Evolutionary conservation across 2,113 vertebrate genomes (phyloP), one percentile per base, ranked within the genome.

Genomic region (Carettochelys insculpta): DNA sequence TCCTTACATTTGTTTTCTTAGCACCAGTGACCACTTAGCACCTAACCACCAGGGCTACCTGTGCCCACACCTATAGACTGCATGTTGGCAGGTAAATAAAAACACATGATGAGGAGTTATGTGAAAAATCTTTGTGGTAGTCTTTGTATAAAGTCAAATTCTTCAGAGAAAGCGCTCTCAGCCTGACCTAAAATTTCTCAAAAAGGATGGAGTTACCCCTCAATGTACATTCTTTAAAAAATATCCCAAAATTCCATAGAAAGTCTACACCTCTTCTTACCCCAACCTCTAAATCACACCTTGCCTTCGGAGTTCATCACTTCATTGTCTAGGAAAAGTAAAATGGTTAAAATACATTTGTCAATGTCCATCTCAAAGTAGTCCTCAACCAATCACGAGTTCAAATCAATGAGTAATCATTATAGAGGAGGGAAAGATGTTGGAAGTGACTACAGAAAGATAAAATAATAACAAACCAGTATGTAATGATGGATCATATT

Each of bases 291-390:
- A 45, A 3, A 92, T 97, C 97, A 85, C 97, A 96, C 96, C 97
- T 95, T 88, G 80, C 80, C 92, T 94, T 78, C 97, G 98, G 98
- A 98, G 98, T 97, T 99, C 97, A 97, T 98, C 89, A 95, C 86
- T 75, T 91, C 77, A 97, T 97, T 96, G 97, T 96, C 97, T 78
- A 87, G 77, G 97, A 98, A 98, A 97, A 98, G 95, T 96, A 92
- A 98, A 98, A 97, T 96, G 97, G 97, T 96, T 97, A 86, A 95
- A 97, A 95, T 88, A 95, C 98, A 98, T 99, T 98, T 96, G 96
- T 99, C 99, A 98, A 95, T 96, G 98, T 98, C 98, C 95, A 95
- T 97, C 98, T 98, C 96, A 97, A 97, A 98, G 98, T 97, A 97
- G 96, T 92, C 96, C 97, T 96, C 98, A 95, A 98, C 98, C 97